Evolutionary conservation across 2,797 vertebrate species (phyloP), one percentile per base, ranked within the genome.

Genomic region (Acrocephalus scirpaceus): DNA sequence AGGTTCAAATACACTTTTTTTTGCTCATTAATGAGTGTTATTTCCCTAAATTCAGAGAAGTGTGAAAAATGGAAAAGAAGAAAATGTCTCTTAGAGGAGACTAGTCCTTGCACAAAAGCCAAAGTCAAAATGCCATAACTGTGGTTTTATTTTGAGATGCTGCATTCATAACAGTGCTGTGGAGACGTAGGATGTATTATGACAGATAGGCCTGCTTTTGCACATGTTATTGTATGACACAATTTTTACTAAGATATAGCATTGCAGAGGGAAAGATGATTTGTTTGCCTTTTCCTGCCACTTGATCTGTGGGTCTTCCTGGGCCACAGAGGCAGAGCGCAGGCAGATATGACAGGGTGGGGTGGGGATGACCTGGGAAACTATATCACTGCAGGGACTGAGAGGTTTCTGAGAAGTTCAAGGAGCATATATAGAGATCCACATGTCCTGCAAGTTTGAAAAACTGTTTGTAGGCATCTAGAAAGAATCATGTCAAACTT

Each of bases 101-200:
- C 4, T 7, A 62, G 11, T 17, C 26, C 40, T 69, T 78, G 27
- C 17, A 70, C 8, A 61, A 88, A 85, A 44, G 7, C 17, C 36
- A 29, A 47, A 84, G 14, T 26, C 16, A 73, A 73, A 73, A 92
- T 40, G 9, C 6, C 16, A 0, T 32, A 62, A 34, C 9, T n/a
- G 2, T 38, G 20, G 5, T 25, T 62, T 30, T 32, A 40, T 40
- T 61, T 53, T 66, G 60, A 69, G 14, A 76, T 4, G 7, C 3
- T 9, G 13, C 3, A 0, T n/a, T 93, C 53, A 54, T 45, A 20
- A 54, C 40, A 54, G 7, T 11, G 20, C 18, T 62, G 20, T 50
- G 16, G 13, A 30, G 32, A 36, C 0, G 0, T 13, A 25, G n/a
- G 51, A n/a, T 44, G 2, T 17, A 4, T 25, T 25, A 9, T 11